Evolutionary conservation across 2,113 vertebrate genomes (phyloP).

Genomic region (Rhodinocichla rosea): DNA sequence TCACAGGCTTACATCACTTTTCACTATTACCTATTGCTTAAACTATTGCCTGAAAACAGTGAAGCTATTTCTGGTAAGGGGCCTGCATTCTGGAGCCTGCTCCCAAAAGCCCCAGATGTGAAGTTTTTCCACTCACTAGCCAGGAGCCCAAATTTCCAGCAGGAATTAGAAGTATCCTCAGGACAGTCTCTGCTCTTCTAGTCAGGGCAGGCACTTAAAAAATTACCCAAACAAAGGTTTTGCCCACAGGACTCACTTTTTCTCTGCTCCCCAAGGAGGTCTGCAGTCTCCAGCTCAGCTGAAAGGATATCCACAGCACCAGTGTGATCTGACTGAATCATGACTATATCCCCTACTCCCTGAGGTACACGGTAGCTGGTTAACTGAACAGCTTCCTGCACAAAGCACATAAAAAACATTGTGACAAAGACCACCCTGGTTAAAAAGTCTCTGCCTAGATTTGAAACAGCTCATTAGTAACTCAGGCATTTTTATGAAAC

Average conservation of each 20-base stretch:
- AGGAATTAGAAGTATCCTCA: not conserved
- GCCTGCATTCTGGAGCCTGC: not conserved
- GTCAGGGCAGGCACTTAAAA: not conserved
- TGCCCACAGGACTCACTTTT: slow-evolving; percentile 63
- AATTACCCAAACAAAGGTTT: not conserved
- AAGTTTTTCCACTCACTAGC: not conserved
- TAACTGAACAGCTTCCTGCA: slow-evolving; percentile 64
- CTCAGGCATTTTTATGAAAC: not conserved
- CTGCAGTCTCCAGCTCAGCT: slow-evolving; percentile 72
- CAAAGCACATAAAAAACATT: not conserved
- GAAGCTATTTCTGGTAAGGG: not conserved
- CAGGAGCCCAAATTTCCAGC: not conserved
- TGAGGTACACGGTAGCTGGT: slow-evolving; percentile 64
- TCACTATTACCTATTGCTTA: not conserved
- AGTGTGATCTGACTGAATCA: slow-evolving; percentile 83
- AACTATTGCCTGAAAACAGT: not conserved
- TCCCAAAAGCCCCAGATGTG: not conserved
- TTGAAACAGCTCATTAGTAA: not conserved
- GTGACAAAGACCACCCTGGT: not conserved
- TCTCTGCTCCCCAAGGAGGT: slow-evolving; percentile 76
- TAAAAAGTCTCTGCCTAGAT: not conserved
- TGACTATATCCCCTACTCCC: slow-evolving; percentile 77
- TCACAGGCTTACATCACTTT: not conserved
- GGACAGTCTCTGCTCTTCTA: not conserved
- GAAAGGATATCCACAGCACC: slow-evolving; percentile 75